phyloP scores from a whole-genome alignment of 1,140 invertebrate genomes.

The Drosophila leontia region DNA sequence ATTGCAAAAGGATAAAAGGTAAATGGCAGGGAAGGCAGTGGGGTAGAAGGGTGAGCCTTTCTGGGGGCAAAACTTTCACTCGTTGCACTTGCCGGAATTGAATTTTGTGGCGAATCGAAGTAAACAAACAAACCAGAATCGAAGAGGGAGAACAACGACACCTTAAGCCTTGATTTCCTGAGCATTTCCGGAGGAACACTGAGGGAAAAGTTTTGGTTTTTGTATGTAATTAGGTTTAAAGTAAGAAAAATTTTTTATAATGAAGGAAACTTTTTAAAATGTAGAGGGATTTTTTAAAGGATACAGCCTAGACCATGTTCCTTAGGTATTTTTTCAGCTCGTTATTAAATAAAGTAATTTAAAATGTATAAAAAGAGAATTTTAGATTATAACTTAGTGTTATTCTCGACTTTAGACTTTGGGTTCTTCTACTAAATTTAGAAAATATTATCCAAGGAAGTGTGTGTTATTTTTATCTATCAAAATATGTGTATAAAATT shows the following conservation, averaged over 20 bases:
- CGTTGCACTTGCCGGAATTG: slow-evolving; percentile 46
- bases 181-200: slow-evolving; percentile 12
- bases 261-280: neutral
- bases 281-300: neutral
- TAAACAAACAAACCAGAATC: slow-evolving; percentile 33
- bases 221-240: neutral
- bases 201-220: neutral
- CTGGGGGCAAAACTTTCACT: slow-evolving; percentile 1
- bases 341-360: neutral
- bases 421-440: no score
- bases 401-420: no score
- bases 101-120: slow-evolving; percentile 38
- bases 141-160: slow-evolving; percentile 16
- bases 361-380: no score
- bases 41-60: neutral
- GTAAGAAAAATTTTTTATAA: neutral
- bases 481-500: no score
- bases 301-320: neutral
- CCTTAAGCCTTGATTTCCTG: slow-evolving; percentile 41
- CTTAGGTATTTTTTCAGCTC: neutral
- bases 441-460: neutral
- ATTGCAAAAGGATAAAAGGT: slow-evolving; percentile 40
- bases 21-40: slow-evolving; percentile 15
- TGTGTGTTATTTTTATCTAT: neutral
- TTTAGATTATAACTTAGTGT: no score